Conservation (phyloP, 2,797 vertebrate species). For the Sebastes alutus region DNA sequence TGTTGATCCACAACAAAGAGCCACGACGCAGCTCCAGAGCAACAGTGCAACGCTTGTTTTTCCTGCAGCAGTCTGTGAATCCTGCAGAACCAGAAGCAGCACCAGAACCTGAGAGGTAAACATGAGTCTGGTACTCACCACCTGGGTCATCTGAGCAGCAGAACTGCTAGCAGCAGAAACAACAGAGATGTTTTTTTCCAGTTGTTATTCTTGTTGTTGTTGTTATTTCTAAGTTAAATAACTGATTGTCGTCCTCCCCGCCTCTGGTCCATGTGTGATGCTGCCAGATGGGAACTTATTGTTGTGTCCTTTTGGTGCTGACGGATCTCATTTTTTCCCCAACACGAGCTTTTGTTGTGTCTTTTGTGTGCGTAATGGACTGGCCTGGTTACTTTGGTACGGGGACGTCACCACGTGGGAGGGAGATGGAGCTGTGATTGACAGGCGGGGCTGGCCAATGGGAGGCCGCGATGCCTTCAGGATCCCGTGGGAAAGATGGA, state of each 20-base stretch:
- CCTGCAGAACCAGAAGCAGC: constrained; percentile 12
- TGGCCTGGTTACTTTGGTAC: constrained; percentile 79
- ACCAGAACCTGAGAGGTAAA: constrained; percentile 18
- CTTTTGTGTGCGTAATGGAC: constrained; percentile 83
- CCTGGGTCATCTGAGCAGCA: constrained; percentile 72
- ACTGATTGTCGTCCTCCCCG: constrained; percentile 52
- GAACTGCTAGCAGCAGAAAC: constrained; percentile 42
- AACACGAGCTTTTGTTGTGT: constrained; percentile 82
- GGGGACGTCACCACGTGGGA: constrained; percentile 78
- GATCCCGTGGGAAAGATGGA: constrained; percentile 50
- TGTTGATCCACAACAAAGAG: constrained; percentile 63
- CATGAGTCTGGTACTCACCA: constrained; percentile 76
- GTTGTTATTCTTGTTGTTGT: neutral
- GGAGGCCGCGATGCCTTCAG: constrained; percentile 45
- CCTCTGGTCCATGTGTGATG: constrained; percentile 55
- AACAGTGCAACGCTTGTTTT: constrained; percentile 39
- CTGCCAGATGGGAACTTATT: constrained; percentile 59
- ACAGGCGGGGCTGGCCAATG: constrained; percentile 61
- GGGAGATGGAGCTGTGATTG: constrained; percentile 57
- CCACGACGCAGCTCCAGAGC: constrained; percentile 48
- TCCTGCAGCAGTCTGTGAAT: constrained; percentile 21
- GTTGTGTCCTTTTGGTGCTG: constrained; percentile 60
- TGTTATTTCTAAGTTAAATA: constrained; percentile 30
- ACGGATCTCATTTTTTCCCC: constrained; percentile 70
- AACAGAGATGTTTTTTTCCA: constrained; percentile 28